Conservation (phyloP, 1,140 invertebrate species). For the Pachypsylla venusta region DNA sequence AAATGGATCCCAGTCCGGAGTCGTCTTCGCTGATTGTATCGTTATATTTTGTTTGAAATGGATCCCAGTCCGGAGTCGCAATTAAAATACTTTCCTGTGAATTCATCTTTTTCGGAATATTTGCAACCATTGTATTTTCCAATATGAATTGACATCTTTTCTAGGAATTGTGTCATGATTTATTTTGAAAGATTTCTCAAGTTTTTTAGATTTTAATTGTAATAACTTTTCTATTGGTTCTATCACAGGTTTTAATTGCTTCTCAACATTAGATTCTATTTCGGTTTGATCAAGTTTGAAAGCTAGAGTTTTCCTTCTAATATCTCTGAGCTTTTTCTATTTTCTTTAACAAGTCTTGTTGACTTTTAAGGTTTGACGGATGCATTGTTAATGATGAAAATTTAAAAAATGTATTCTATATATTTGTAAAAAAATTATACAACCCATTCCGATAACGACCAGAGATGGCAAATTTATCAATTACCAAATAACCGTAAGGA, state of each 20-base stretch:
- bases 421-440: not conserved
- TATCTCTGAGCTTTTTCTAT: not conserved
- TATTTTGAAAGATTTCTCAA: too few species aligned
- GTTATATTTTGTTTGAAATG: too few species aligned
- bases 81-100: too few species aligned
- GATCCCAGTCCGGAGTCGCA: too few species aligned
- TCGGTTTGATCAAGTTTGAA: not conserved
- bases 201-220: too few species aligned
- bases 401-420: not conserved
- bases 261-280: not conserved
- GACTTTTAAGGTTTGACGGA: not conserved
- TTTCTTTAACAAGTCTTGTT: not conserved
- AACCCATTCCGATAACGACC: not conserved
- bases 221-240: slow-evolving; percentile 1
- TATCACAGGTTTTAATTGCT: not conserved
- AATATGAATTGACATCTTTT: too few species aligned
- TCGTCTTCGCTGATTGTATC: too few species aligned
- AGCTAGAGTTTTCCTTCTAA: too few species aligned
- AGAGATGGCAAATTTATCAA: slow-evolving; percentile 27
- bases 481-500: slow-evolving; percentile 28
- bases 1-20: too few species aligned
- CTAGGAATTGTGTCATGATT: too few species aligned
- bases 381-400: not conserved
- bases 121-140: too few species aligned
- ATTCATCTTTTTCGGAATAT: too few species aligned